Percentiles rank a stretch among this genome's conserved stretches.
Conservation (phyloP, 92 coral and sea anemone species). For the Epizoanthus scotinus region DNA sequence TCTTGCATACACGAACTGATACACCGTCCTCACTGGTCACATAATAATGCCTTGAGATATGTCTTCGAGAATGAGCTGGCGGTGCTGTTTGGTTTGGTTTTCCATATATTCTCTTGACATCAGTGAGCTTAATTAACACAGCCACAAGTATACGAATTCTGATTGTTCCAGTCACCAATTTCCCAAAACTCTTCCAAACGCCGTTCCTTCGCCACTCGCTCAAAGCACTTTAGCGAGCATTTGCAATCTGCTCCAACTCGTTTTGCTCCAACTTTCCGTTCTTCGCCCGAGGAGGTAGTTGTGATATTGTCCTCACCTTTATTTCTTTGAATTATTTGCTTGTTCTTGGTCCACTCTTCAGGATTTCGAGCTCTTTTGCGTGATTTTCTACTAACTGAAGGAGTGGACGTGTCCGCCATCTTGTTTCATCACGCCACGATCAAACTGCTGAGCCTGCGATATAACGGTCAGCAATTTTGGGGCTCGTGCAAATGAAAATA, state of each 20-base stretch:
- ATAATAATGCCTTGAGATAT: conserved; percentile 49
- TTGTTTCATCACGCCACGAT: conserved; percentile 31
- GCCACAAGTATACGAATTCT: conserved; percentile 50
- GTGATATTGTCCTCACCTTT: conserved; percentile 52
- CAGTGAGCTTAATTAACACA: conserved; percentile 43
- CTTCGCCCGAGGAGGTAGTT: conserved; percentile 35
- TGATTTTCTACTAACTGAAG: conserved; percentile 41
- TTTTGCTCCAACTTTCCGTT: conserved; percentile 47
- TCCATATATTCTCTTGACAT: conserved; percentile 46
- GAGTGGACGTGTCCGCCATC: conserved; percentile 44
- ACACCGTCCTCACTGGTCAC: conserved; percentile 45
- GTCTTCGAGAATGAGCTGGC: conserved; percentile 38
- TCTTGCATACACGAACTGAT: conserved; percentile 48
- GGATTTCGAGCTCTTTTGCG: conserved; percentile 46
- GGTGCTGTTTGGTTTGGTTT: conserved; percentile 38
- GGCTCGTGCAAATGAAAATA: neutral
- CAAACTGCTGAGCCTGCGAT: conserved; percentile 22
- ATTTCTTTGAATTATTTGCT: conserved; percentile 44
- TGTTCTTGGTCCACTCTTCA: conserved; percentile 50
- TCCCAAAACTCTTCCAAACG: conserved; percentile 47
- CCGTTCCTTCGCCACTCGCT: conserved; percentile 37
- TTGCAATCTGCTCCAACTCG: conserved; percentile 43
- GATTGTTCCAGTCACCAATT: conserved; percentile 54
- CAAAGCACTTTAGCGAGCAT: conserved; percentile 55
- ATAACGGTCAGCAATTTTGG: conserved; percentile 22